Evolutionary conservation across 1,140 invertebrate genomes (phyloP), one percentile per base, ranked within the genome.

Genomic region (Sarcophaga bullata): DNA sequence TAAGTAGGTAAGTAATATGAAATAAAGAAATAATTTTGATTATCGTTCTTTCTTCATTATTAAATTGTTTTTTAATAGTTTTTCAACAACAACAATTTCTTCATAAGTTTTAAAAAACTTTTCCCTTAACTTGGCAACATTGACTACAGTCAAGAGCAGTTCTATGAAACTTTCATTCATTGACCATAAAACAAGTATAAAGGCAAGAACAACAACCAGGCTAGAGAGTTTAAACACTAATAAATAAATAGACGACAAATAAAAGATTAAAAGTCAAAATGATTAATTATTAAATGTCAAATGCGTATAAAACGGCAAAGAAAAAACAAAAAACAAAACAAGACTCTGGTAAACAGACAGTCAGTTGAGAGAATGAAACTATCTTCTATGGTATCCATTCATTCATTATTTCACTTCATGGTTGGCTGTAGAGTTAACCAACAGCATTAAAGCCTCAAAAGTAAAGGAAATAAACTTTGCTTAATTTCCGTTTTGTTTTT

Each of bases 281-380:
- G 73, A 76, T 76, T 76, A 76, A 76, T 76, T 76, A 47, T 76
- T 76, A 76, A 76, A 76, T 76, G 73, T 76, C 73, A 76, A 76
- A 76, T 47, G 25, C 48, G 73, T 76, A 13, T 48, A 49, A n/a
- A 76, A 48, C 73, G 48, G 54, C 54, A 58, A 58, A 13, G 25
- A 37, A 37, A 37, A 37, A 37, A 37, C 25, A 37, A 37, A 37
- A 10, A 13, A 54, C 6, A 10, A 54, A 58, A 15, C 11, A 13
- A 13, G 10, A 58, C 54, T 58, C 54, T 58, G 54, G 13, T n/a
- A 58, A 58, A 37, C 25, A 37, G 25, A 1, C 25, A 37, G 25
- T 37, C 13, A 58, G 54, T 58, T 58, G 15, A n/a, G n/a, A 58
- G n/a, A 58, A 58, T 15, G 15, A n/a, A n/a, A n/a, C 54, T 58